Conservation (phyloP, 2,113 vertebrate species). For the Platanista minor region DNA sequence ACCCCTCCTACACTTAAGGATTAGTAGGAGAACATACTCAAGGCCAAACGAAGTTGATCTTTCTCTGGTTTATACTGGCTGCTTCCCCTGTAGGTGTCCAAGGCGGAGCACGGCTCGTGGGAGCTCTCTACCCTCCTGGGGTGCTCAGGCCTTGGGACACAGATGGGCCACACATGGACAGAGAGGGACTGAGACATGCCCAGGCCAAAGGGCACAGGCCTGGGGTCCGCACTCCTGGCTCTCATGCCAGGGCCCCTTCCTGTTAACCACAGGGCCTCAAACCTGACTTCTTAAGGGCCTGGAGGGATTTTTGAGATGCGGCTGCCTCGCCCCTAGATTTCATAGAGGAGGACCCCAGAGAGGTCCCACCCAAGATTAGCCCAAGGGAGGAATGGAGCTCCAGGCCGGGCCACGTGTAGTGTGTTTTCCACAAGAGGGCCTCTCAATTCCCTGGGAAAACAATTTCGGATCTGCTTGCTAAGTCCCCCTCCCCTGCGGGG, state of each 20-base stretch:
- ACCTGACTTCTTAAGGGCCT: neutral
- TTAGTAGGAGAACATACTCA: neutral
- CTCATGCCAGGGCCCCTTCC: neutral
- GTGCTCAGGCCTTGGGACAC: neutral
- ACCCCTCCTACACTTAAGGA: neutral
- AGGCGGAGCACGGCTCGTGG: neutral
- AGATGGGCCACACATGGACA: rapidly evolving
- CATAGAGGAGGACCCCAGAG: neutral
- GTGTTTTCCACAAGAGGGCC: neutral
- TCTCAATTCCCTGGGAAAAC: neutral
- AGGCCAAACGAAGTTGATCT: neutral
- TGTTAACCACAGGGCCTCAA: neutral
- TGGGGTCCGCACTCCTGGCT: neutral
- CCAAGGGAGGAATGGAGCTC: neutral
- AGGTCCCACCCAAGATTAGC: neutral
- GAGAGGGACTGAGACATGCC: rapidly evolving
- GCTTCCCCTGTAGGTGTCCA: neutral
- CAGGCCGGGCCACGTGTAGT: neutral
- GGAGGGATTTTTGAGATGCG: neutral
- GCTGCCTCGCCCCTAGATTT: neutral
- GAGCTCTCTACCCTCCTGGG: neutral
- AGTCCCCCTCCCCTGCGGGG: too few species aligned
- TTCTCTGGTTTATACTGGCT: neutral
- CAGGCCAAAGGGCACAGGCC: neutral
- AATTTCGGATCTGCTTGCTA: neutral